Evolutionary conservation across 23 tunicate species (phyloP).

Genomic region (Diplosoma virens): DNA sequence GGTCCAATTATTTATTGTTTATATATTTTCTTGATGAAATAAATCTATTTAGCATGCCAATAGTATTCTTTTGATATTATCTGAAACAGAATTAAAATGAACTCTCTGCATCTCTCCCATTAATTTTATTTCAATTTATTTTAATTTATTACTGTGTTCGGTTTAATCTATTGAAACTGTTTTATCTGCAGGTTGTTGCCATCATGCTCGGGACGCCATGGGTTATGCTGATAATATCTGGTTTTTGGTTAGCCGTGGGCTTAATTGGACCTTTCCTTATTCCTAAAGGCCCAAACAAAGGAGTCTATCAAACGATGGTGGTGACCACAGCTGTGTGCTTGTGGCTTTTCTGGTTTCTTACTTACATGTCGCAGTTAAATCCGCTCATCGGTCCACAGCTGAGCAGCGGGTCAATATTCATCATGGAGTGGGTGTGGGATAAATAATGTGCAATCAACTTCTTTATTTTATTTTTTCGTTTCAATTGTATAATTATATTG

Average conservation of each 20-base stretch:
- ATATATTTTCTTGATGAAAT: too few relatives aligned
- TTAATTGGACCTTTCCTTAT: conserved; percentile 63
- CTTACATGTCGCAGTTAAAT: conserved; percentile 80
- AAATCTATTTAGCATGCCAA: too few relatives aligned
- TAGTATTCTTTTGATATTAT: too few relatives aligned
- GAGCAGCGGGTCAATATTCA: conserved; percentile 47
- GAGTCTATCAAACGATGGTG: conserved; percentile 80
- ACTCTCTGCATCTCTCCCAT: too few relatives aligned
- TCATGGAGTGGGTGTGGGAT: conserved; percentile 85
- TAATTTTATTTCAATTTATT: too few relatives aligned
- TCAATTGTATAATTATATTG: too few relatives aligned
- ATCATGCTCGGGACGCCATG: conserved; percentile 39
- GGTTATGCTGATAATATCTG: conserved; percentile 63
- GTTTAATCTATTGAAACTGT: too few relatives aligned
- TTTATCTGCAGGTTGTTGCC: too few relatives aligned
- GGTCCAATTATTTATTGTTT: too few relatives aligned
- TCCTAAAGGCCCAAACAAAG: conserved; percentile 76
- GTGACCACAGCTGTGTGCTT: conserved; percentile 78
- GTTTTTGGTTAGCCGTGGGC: conserved; percentile 63
- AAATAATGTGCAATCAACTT: conserved; percentile 14
- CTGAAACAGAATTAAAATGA: too few relatives aligned
- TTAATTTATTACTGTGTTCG: too few relatives aligned
- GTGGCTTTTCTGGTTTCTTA: conserved; percentile 94
- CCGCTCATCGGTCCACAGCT: conserved; percentile 91
- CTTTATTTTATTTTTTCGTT: too few relatives aligned